Percentiles rank a stretch among this genome's conserved stretches.
Evolutionary conservation across 2,888 invertebrate genomes (phyloP).

Genomic region (Gryllus longicercus): DNA sequence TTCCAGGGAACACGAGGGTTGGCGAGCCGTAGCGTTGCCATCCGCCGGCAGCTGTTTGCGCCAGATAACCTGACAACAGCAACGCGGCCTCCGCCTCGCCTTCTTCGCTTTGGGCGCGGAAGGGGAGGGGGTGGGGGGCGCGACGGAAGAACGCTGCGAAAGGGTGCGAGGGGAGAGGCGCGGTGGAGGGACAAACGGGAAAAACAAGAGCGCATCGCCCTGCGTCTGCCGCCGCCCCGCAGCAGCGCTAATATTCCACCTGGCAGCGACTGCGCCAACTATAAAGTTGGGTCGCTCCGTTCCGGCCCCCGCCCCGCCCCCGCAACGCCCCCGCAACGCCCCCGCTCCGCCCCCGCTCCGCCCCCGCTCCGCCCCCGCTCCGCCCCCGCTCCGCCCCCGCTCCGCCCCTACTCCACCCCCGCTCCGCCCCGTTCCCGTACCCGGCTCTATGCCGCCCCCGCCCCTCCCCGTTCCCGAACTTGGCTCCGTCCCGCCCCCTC

Average conservation of each 20-base stretch:
- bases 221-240: background rate
- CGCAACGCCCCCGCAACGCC: background rate
- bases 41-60: too few relatives aligned
- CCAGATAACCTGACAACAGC: too few relatives aligned
- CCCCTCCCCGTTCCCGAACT: background rate
- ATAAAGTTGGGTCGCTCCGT: background rate
- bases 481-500: background rate
- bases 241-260: constrained; percentile 17
- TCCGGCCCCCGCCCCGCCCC: background rate
- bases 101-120: too few relatives aligned
- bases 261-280: background rate
- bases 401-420: background rate
- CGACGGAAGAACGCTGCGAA: too few relatives aligned
- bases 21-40: too few relatives aligned
- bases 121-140: too few relatives aligned
- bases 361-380: background rate
- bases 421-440: background rate
- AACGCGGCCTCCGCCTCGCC: too few relatives aligned
- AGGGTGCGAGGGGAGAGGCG: too few relatives aligned
- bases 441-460: background rate
- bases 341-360: background rate
- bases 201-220: background rate
- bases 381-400: background rate
- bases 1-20: too few relatives aligned
- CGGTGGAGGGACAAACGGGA: too few relatives aligned